These are phyloP conservation scores for Eristalinus sepulchralis DNA, from an alignment of 2,888 invertebrate species.

Conservation along the genomic window DNA sequence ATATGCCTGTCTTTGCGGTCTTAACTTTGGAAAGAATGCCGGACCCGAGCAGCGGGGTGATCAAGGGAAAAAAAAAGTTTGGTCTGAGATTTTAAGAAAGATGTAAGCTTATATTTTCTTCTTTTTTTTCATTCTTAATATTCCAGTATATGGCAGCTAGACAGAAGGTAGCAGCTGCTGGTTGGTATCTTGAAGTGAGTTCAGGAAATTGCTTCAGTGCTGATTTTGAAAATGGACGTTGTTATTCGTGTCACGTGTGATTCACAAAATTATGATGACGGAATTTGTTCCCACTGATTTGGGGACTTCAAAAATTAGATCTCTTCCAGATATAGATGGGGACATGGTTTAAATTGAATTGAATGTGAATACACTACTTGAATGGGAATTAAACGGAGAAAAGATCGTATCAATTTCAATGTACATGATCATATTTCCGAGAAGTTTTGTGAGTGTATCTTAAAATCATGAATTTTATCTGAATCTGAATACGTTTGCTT, in stretches of 20 bases:
- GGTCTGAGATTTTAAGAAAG: conserved; percentile 30
- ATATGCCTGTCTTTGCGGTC: conserved; percentile 11
- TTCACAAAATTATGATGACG: conserved; percentile 38
- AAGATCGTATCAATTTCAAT: not conserved
- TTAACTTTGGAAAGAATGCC: conserved; percentile 2
- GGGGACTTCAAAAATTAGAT: not conserved
- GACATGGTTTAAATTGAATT: not conserved
- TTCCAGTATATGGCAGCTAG: not conserved
- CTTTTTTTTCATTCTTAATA: conserved; percentile 6
- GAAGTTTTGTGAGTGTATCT: not conserved
- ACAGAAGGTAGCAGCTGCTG: not conserved
- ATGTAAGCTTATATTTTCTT: conserved; percentile 13
- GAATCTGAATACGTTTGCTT: too few relatives aligned
- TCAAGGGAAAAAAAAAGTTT: not conserved
- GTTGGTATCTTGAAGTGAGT: conserved; percentile 16
- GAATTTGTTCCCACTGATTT: conserved; percentile 36
- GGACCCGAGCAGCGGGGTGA: not conserved
- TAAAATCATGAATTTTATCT: not conserved
- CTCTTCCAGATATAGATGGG: not conserved
- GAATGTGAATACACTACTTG: not conserved
- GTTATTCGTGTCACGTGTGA: conserved; percentile 51
- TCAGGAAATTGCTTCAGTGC: conserved; percentile 41
- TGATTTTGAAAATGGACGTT: conserved; percentile 29
- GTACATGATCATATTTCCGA: not conserved
- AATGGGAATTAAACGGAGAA: not conserved